phyloP scores from a whole-genome alignment of 2,888 invertebrate species.

The Coleophora deauratella region DNA sequence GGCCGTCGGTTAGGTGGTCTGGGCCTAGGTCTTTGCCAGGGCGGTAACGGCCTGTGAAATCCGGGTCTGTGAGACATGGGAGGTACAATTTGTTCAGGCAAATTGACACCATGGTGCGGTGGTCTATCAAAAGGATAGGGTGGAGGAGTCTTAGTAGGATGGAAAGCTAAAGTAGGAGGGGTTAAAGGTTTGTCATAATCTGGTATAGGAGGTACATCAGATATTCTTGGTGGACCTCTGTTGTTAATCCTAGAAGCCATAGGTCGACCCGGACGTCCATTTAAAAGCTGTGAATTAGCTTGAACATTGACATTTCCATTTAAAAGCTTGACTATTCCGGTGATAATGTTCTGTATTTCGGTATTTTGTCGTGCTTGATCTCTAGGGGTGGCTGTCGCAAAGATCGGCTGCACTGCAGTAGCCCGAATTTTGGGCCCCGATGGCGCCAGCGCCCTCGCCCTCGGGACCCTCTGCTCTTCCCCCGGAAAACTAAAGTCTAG shows the following conservation, averaged over 20 bases:
- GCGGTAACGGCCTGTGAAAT: conserved; percentile 75
- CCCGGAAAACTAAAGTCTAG: conserved; percentile 77
- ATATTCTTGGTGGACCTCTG: conserved; percentile 89
- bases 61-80: conserved; percentile 73
- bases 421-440: conserved; percentile 78
- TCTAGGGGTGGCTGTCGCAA: conserved; percentile 67
- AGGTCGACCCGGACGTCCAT: conserved; percentile 78
- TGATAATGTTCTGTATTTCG: conserved; percentile 92
- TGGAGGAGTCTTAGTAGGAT: conserved; percentile 71
- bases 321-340: conserved; percentile 89
- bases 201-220: conserved; percentile 82
- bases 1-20: conserved; percentile 68
- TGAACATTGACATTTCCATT: conserved; percentile 92
- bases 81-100: conserved; percentile 85
- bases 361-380: conserved; percentile 59
- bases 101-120: conserved; percentile 78
- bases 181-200: conserved; percentile 75
- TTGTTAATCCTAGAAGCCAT: conserved; percentile 89
- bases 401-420: conserved; percentile 69
- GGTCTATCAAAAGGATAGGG: conserved; percentile 87
- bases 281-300: conserved; percentile 78
- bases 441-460: conserved; percentile 77
- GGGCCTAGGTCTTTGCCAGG: conserved; percentile 79
- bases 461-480: conserved; percentile 85
- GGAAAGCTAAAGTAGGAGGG: conserved; percentile 55